A percentile compares a stretch with the other conserved stretches of the same genome.
Conservation (phyloP, 2,113 vertebrate species). For the Oceanodroma tethys region DNA sequence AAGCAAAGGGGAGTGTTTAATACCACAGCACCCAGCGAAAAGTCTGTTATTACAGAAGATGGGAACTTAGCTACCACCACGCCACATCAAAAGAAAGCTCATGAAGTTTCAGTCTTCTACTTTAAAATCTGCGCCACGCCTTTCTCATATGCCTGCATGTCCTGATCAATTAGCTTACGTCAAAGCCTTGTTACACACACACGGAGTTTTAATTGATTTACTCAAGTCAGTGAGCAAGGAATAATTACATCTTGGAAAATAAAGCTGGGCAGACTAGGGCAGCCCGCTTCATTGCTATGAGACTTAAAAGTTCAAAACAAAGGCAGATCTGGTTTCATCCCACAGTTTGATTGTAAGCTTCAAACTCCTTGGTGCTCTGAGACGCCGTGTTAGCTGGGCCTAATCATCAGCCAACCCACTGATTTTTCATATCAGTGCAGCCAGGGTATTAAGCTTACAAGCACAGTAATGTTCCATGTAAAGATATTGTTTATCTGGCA, state of each 20-base stretch:
- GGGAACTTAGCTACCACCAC: not conserved
- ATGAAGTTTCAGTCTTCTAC: not conserved
- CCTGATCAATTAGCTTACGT: not conserved
- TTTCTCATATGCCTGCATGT: not conserved
- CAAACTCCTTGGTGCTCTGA: not conserved
- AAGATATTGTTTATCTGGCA: not conserved
- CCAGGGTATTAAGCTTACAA: not conserved
- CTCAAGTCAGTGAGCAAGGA: conserved; percentile 5
- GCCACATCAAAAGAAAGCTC: not conserved
- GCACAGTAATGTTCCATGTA: not conserved
- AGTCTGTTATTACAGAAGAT: not conserved
- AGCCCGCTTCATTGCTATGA: not conserved
- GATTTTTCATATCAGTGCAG: not conserved
- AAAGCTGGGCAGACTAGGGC: not conserved
- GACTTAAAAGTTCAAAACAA: not conserved
- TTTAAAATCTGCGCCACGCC: not conserved
- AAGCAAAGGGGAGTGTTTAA: not conserved
- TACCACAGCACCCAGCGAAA: not conserved
- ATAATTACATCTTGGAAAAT: conserved; percentile 8
- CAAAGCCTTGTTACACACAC: not conserved
- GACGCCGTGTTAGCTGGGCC: not conserved
- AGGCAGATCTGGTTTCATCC: not conserved
- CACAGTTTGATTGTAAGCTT: not conserved
- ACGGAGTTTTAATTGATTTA: conserved; percentile 24
- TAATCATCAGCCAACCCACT: not conserved